phyloP scores from a whole-genome alignment of 2,113 vertebrate genomes.

The Trogon melanurus region DNA sequence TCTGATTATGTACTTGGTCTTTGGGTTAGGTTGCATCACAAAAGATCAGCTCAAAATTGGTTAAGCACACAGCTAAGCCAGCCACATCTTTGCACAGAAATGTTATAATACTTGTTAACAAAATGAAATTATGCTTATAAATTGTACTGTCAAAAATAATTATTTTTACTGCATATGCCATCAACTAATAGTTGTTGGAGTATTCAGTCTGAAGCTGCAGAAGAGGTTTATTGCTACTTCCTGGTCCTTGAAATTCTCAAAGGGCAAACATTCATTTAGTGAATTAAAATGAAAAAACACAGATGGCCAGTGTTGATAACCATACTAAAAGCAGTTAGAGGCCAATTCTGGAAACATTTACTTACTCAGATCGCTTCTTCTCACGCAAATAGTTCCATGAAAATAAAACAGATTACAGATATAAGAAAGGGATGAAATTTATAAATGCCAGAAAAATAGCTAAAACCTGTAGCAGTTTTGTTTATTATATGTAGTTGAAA shows the following conservation, averaged over 20 bases:
- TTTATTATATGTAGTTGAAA: neutral
- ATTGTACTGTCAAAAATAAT: constrained; percentile 7
- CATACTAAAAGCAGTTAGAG: constrained; percentile 1
- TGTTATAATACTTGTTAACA: neutral
- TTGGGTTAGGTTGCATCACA: neutral
- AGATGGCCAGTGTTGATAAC: constrained; percentile 37
- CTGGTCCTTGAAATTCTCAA: constrained; percentile 24
- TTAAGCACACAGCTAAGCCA: constrained; percentile 3
- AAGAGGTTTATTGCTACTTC: constrained; percentile 16
- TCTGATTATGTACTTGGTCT: neutral
- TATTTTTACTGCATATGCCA: neutral
- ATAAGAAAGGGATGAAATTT: neutral
- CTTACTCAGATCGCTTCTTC: neutral
- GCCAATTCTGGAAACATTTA: neutral
- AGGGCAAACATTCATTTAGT: neutral
- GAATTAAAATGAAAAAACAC: constrained; percentile 37
- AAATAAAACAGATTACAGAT: neutral
- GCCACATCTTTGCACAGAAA: constrained; percentile 10
- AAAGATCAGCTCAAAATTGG: neutral
- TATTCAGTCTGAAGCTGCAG: neutral
- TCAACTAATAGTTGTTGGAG: neutral
- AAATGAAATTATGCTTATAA: constrained; percentile 36
- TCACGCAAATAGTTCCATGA: neutral
- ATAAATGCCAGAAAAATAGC: neutral
- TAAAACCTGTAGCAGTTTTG: neutral